phyloP scores from a whole-genome alignment of 2,797 vertebrate genomes.

The Enteromius anoplus region DNA sequence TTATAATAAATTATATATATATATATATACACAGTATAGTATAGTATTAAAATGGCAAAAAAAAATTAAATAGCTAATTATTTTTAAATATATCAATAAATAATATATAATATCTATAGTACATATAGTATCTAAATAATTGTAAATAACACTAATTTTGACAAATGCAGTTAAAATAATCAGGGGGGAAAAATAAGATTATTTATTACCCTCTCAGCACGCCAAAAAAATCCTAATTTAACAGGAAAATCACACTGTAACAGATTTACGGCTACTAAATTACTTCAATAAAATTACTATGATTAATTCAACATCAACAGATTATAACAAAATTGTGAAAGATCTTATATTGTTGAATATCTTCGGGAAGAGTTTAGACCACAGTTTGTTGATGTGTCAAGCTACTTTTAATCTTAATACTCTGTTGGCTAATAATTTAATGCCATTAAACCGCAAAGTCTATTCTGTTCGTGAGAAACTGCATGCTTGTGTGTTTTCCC shows the following conservation, averaged over 20 bases:
- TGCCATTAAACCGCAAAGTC: background rate
- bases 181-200: background rate
- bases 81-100: background rate
- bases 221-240: background rate
- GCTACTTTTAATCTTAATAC: background rate
- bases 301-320: background rate
- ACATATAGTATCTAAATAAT: background rate
- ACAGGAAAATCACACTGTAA: background rate
- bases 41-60: no score
- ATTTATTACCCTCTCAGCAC: background rate
- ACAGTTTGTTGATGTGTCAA: background rate
- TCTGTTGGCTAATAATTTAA: slow-evolving; percentile 9
- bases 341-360: background rate
- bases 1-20: no score
- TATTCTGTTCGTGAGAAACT: background rate
- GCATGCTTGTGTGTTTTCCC: slow-evolving; percentile 18
- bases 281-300: background rate
- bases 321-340: background rate
- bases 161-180: background rate
- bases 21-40: no score
- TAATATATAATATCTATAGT: no score
- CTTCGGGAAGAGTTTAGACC: background rate
- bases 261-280: background rate
- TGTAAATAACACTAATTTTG: background rate
- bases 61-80: no score